Evolutionary conservation across 2,113 vertebrate species (phyloP).

Genomic region (Nicator chloris): DNA sequence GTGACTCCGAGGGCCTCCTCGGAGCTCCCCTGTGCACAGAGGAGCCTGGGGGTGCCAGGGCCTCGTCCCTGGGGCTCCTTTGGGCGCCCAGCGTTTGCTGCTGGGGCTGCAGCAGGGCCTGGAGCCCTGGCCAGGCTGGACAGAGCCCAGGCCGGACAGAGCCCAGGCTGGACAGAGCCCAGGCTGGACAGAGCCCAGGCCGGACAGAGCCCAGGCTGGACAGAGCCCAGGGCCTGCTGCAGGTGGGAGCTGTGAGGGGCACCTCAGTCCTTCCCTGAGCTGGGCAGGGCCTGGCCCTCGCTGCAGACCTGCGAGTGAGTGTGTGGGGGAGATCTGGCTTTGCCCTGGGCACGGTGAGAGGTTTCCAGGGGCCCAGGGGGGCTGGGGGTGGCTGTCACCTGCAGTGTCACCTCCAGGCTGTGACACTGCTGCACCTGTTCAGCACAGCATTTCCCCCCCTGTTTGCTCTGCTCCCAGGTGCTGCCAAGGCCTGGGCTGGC

Average conservation of each 20-base stretch:
- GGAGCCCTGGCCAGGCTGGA: not conserved
- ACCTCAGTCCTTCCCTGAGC: accelerated
- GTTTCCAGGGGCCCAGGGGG: not conserved
- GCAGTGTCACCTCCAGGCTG: not conserved
- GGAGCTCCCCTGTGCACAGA: not conserved
- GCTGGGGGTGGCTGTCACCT: no score
- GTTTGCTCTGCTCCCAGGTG: accelerated
- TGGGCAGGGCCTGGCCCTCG: not conserved
- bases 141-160: no score
- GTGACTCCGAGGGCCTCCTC: accelerated
- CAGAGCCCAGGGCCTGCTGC: no score
- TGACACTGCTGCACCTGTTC: accelerated
- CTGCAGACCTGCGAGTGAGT: accelerated
- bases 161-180: no score
- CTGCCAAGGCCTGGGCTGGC: not conserved
- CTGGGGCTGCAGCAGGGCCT: not conserved
- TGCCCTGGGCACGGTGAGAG: not conserved
- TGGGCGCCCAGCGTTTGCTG: accelerated
- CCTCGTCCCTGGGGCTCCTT: accelerated
- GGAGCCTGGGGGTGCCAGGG: not conserved
- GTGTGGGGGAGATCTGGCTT: not conserved
- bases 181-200: no score
- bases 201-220: no score
- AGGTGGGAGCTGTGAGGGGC: not conserved
- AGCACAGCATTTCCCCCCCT: not conserved